A percentile compares a stretch with the other conserved stretches of the same genome.
These are phyloP conservation scores for Pungitius pungitius DNA, from an alignment of 2,113 vertebrate species.

Conservation along the genomic window DNA sequence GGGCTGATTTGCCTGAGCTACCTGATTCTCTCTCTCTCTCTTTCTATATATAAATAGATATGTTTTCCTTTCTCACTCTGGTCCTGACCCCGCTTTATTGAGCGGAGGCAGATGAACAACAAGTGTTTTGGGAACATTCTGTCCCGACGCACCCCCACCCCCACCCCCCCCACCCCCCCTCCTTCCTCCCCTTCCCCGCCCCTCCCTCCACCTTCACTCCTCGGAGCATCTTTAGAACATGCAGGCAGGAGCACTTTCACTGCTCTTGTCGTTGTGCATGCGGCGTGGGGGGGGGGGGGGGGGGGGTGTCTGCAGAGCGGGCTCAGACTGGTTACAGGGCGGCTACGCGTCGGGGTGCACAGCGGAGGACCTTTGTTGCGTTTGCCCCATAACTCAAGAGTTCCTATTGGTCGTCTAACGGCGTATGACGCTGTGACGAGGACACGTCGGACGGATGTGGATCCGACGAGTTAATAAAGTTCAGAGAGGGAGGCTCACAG, in stretches of 20 bases:
- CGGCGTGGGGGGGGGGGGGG: no score
- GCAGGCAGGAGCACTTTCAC: background rate
- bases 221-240: background rate
- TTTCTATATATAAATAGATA: background rate
- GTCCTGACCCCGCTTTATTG: constrained; percentile 29
- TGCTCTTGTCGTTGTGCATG: background rate
- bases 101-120: constrained; percentile 59
- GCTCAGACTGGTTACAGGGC: background rate
- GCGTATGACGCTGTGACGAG: no score
- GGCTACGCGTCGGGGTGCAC: background rate
- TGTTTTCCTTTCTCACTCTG: constrained; percentile 1
- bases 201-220: constrained; percentile 1
- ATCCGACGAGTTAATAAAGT: background rate
- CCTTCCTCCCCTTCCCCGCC: background rate
- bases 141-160: constrained; percentile 23
- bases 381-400: no score
- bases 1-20: constrained; percentile 26
- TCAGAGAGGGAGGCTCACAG: constrained; percentile 46
- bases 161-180: background rate
- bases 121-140: constrained; percentile 69
- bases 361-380: background rate
- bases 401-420: no score
- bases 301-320: background rate
- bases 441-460: no score
- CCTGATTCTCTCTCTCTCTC: constrained; percentile 25